Evolutionary conservation across 2,113 vertebrate species (phyloP).

Genomic region (Lates calcarifer): DNA sequence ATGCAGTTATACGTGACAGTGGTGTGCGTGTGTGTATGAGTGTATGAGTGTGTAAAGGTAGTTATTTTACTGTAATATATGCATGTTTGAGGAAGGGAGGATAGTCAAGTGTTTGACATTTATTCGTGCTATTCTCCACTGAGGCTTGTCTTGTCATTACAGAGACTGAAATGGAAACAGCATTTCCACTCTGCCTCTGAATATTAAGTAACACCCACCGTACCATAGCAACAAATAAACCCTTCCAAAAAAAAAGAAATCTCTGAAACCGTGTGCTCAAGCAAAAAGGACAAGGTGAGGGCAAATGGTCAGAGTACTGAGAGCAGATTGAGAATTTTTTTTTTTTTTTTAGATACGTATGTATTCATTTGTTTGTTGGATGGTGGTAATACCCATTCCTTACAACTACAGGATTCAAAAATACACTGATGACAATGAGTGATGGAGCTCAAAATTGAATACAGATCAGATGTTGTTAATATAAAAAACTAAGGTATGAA

Average conservation of each 20-base stretch:
- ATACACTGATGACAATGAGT: not conserved
- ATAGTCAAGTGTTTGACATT: conserved; percentile 57
- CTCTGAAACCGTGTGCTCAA: not conserved
- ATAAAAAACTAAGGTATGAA: not conserved
- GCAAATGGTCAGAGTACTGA: not conserved
- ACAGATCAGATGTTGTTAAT: not conserved
- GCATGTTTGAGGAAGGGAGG: conserved; percentile 27
- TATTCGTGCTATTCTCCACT: conserved; percentile 29
- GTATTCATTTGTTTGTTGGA: conserved; percentile 8
- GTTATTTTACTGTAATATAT: conserved; percentile 55
- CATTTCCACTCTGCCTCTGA: conserved; percentile 22
- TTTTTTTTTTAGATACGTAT: not conserved
- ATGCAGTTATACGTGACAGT: conserved; percentile 38
- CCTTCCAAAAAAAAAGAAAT: conserved; percentile 2
- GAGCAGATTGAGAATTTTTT: not conserved
- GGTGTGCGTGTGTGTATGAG: conserved; percentile 4
- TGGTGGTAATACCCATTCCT: too few relatives aligned
- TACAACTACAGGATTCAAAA: not conserved
- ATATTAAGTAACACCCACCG: conserved; percentile 22
- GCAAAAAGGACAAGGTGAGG: not conserved
- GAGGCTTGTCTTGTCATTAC: conserved; percentile 39
- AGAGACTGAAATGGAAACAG: conserved; percentile 46
- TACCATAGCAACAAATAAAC: conserved; percentile 47
- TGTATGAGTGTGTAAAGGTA: conserved; percentile 7
- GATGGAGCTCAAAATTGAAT: not conserved